Evolutionary conservation across 2,113 vertebrate genomes (phyloP).

Genomic region (Piprites chloris): DNA sequence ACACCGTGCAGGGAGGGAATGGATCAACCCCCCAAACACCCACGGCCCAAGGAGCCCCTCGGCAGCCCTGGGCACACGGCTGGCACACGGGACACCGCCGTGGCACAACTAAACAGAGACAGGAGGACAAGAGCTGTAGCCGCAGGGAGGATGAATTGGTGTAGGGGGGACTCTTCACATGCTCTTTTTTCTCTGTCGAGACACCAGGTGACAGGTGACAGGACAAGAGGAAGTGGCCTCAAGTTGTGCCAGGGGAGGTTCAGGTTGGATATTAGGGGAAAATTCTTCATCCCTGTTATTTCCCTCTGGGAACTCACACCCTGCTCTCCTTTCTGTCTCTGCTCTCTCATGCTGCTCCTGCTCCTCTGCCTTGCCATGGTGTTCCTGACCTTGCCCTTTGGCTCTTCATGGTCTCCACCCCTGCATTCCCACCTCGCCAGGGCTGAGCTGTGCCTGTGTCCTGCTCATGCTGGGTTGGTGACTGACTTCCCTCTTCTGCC

Average conservation of each 20-base stretch:
- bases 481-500: not conserved
- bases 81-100: not conserved
- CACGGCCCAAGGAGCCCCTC: fast-evolving
- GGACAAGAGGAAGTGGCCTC: not conserved
- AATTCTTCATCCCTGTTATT: not conserved
- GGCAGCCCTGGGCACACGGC: not conserved
- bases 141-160: fast-evolving
- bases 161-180: not conserved
- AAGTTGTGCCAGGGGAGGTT: not conserved
- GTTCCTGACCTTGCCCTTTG: not conserved
- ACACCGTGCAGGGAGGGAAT: fast-evolving
- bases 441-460: not conserved
- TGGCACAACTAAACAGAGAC: fast-evolving
- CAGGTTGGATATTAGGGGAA: not conserved
- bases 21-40: not conserved
- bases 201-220: not conserved
- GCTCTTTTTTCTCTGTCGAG: not conserved
- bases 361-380: fast-evolving
- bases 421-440: not conserved
- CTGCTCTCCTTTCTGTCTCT: not conserved
- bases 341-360: not conserved
- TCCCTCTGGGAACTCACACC: not conserved
- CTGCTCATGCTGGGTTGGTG: not conserved
- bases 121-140: not conserved
- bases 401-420: not conserved